phyloP scores from a whole-genome alignment of 2,888 invertebrate genomes.

The Gortyna flavago region DNA sequence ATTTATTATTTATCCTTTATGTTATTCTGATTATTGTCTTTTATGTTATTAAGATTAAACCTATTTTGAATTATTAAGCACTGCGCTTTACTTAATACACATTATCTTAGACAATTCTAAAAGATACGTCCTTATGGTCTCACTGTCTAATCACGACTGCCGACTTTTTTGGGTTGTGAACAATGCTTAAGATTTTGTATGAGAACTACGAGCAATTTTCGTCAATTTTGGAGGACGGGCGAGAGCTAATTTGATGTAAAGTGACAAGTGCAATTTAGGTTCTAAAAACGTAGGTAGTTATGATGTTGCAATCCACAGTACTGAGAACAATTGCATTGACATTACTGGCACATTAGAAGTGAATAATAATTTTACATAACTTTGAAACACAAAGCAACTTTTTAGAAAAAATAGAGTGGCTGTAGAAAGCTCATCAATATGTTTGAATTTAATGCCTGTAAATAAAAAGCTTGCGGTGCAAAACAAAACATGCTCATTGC shows the following conservation, averaged over 20 bases:
- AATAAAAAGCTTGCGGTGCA: neutral
- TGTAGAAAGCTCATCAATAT: neutral
- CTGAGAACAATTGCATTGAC: constrained; percentile 15
- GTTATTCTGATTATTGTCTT: too few species aligned
- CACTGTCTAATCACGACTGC: neutral
- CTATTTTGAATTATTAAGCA: neutral
- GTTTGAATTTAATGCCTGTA: neutral
- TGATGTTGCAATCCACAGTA: constrained; percentile 32
- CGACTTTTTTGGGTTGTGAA: neutral
- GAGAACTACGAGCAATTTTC: constrained; percentile 38
- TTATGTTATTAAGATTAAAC: too few species aligned
- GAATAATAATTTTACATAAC: neutral
- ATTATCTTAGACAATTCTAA: neutral
- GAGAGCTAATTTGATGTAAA: constrained; percentile 44
- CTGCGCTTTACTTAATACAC: neutral
- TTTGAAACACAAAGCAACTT: neutral
- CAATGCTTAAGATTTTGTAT: neutral
- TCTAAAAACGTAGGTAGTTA: constrained; percentile 32
- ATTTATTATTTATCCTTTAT: too few species aligned
- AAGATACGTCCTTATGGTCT: neutral
- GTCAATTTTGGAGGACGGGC: constrained; percentile 22
- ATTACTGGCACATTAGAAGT: neutral
- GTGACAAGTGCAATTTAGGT: constrained; percentile 47
- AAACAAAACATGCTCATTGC: neutral
- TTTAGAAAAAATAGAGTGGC: neutral